These are phyloP conservation scores for Gastrophysa polygoni DNA, from an alignment of 2,888 invertebrate species.

Conservation along the genomic window DNA sequence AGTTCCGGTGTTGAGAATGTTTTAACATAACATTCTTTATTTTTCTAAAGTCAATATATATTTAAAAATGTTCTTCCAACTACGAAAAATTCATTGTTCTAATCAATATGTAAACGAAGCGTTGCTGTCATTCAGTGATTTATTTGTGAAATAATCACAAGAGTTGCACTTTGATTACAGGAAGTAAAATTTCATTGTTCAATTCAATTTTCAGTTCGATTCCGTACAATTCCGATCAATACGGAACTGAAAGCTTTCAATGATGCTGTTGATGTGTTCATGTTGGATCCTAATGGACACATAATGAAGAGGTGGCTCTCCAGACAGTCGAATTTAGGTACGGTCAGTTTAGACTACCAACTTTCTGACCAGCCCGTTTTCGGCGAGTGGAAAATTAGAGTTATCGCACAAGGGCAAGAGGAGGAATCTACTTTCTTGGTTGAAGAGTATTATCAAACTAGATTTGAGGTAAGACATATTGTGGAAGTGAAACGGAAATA, in stretches of 20 bases:
- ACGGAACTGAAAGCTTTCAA: conserved; percentile 91
- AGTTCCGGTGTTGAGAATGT: too few relatives aligned
- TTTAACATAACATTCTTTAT: too few relatives aligned
- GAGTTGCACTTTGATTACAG: too few relatives aligned
- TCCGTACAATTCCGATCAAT: conserved; percentile 91
- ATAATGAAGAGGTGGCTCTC: conserved; percentile 94
- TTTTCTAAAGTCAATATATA: too few relatives aligned
- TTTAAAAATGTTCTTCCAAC: too few relatives aligned
- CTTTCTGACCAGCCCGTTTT: conserved; percentile 90
- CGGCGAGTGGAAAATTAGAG: conserved; percentile 90
- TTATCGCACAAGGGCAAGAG: conserved; percentile 86
- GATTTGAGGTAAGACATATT: conserved; percentile 69
- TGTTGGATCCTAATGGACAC: conserved; percentile 86
- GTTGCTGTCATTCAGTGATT: too few relatives aligned
- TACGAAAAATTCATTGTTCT: too few relatives aligned
- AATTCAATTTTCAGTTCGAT: conserved; percentile 67
- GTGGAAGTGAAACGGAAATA: not conserved
- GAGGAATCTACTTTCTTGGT: conserved; percentile 87
- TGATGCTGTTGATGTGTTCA: conserved; percentile 89
- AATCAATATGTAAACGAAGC: too few relatives aligned
- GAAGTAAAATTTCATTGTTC: too few relatives aligned
- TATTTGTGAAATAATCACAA: too few relatives aligned
- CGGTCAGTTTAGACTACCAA: conserved; percentile 90
- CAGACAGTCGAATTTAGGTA: conserved; percentile 89
- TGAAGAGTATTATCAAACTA: conserved; percentile 94